Conservation (phyloP, 2,888 invertebrate species). For the Thereva nobilitata region DNA sequence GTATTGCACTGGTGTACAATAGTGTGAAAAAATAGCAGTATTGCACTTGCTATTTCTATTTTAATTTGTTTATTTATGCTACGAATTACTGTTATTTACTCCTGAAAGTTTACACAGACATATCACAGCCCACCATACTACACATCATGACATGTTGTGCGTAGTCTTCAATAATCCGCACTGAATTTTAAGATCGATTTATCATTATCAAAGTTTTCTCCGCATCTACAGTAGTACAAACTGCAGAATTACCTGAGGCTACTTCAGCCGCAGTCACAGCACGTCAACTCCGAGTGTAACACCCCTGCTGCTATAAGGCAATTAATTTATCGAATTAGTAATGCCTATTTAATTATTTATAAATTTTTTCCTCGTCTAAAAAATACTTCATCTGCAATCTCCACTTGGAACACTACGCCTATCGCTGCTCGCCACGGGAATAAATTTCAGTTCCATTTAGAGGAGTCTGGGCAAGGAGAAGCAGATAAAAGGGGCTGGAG, state of each 20-base stretch:
- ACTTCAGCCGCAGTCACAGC: constrained; percentile 17
- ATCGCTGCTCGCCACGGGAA: neutral
- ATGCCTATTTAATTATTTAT: constrained; percentile 39
- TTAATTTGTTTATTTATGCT: no score
- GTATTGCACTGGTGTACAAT: no score
- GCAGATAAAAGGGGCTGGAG: neutral
- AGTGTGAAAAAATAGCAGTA: no score
- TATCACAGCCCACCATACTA: no score
- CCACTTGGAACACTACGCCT: constrained; percentile 4
- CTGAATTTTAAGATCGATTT: no score
- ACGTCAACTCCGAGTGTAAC: constrained; percentile 24
- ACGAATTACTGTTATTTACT: no score
- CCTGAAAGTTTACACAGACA: no score
- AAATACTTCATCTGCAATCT: constrained; percentile 16
- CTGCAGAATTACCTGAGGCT: neutral
- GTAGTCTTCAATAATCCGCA: no score
- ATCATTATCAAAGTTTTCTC: no score
- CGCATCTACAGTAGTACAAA: neutral
- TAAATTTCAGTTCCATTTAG: neutral
- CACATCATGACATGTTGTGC: no score
- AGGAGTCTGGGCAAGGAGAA: neutral
- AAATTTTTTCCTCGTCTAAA: constrained; percentile 1
- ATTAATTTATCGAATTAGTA: constrained; percentile 42
- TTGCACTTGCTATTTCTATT: no score
- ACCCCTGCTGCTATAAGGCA: constrained; percentile 27